Conservation (phyloP, 2,888 invertebrate genomes). For the Fragum sueziense region DNA sequence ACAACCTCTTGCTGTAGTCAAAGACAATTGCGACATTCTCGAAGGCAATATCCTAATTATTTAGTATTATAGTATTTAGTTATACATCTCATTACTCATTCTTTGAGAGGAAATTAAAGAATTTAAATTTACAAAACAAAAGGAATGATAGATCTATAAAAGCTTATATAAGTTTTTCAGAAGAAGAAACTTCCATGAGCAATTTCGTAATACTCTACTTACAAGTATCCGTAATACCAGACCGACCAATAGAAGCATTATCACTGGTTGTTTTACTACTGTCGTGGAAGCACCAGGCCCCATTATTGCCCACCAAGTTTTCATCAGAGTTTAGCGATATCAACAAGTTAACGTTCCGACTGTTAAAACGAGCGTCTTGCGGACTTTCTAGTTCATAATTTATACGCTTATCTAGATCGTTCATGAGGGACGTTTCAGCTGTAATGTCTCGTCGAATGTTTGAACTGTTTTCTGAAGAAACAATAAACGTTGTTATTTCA, state of each 20-base stretch:
- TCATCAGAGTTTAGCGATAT: conserved; percentile 75
- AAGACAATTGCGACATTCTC: no score
- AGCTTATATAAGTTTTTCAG: no score
- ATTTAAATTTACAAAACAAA: no score
- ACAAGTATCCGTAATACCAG: conserved; percentile 64
- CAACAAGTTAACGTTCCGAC: conserved; percentile 76
- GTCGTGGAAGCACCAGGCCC: conserved; percentile 70
- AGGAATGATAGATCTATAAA: no score
- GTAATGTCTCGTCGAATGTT: conserved; percentile 77
- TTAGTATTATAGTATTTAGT: no score
- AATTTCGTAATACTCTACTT: not conserved
- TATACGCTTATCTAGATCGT: conserved; percentile 77
- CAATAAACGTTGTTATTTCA: no score
- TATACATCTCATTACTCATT: no score
- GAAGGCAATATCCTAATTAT: no score
- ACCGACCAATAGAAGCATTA: conserved; percentile 72
- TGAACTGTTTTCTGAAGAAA: conserved; percentile 65
- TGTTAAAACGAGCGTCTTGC: conserved; percentile 68
- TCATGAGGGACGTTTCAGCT: conserved; percentile 79
- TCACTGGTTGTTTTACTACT: conserved; percentile 76
- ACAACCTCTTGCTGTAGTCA: no score
- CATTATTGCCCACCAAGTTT: conserved; percentile 71
- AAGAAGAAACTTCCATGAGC: not conserved
- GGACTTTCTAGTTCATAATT: conserved; percentile 75
- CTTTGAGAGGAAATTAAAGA: no score